Base-by-base conservation (phyloP, 2,113 vertebrate genomes). In the Scatophagus argus region DNA sequence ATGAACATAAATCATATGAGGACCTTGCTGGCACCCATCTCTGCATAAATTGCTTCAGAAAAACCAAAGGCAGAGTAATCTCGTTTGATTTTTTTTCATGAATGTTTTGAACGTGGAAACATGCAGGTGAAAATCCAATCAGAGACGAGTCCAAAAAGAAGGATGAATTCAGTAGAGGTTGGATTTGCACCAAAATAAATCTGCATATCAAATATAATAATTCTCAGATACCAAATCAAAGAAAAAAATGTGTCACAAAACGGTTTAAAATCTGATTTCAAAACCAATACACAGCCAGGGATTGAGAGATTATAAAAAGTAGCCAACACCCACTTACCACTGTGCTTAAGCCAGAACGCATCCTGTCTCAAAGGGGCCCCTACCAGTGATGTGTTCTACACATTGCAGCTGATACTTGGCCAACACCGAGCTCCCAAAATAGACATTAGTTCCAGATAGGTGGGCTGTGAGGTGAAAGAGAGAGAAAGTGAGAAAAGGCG, bases 381-480 rank as follows among this genome's bases (percentile, higher is more conserved):
- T 79, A 51, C 67, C 56, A 54, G 32, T 76, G 82, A 88, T 91
- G 81, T 73, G 84, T 90, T 90, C 77, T 81, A 84, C 85, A 89
- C 88, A 86, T 77, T 85, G 86, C 80, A 85, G 80, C 74, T 11
- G 58, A 73, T 84, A 73, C 81, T 88, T 89, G 88, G 87, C 83
- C 67, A 17, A 71, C 70, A 59, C 60, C 3, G 39, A 56, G 73
- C 71, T 86, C 89, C 80, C 31, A 77, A 90, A 93, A 93, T 92
- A 91, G 88, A 85, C 25, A 1, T 44, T 8, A 81, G 89, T 76
- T 89, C 80, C 79, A 88, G 74, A 87, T 87, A 89, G 87, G 82
- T 89, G 83, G 92, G 81, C 69, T 79, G 87, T 31, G 77, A 87
- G 67, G 74, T 51, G 63, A 79, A 77, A 63, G 51, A 34, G 76